Percentiles rank a stretch among this genome's conserved stretches.
These are phyloP conservation scores for Zaprionus camerounensis DNA, from an alignment of 1,140 invertebrate species.

Conservation along the genomic window DNA sequence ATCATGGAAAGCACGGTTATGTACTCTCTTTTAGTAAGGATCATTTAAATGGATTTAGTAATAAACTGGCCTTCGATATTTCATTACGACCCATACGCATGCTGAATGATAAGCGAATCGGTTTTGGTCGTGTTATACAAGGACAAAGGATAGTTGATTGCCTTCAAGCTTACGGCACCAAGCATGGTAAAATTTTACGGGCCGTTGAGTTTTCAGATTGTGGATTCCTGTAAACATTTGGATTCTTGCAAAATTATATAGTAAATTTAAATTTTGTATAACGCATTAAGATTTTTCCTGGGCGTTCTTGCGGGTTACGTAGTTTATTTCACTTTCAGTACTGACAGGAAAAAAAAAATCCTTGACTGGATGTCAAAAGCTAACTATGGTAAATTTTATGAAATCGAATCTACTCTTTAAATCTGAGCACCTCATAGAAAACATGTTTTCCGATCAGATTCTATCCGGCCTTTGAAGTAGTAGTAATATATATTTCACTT, in stretches of 20 bases:
- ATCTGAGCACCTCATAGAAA: background rate
- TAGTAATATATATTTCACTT: no score
- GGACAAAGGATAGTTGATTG: slow-evolving; percentile 69
- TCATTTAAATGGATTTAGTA: slow-evolving; percentile 50
- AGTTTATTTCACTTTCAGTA: no score
- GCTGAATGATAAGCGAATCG: slow-evolving; percentile 68
- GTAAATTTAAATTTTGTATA: slow-evolving; percentile 17
- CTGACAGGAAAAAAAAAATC: no score
- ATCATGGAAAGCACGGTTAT: slow-evolving; percentile 55
- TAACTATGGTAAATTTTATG: background rate
- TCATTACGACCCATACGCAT: slow-evolving; percentile 71
- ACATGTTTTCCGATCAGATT: background rate
- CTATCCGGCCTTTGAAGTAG: background rate
- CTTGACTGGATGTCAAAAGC: background rate
- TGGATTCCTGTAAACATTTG: slow-evolving; percentile 48
- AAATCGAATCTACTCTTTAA: background rate
- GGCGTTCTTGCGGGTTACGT: background rate
- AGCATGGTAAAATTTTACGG: slow-evolving; percentile 70
- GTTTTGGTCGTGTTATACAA: slow-evolving; percentile 63
- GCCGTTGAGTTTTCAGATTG: slow-evolving; percentile 57
- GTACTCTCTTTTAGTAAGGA: slow-evolving; percentile 71
- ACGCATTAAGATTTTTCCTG: background rate
- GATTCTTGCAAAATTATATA: slow-evolving; percentile 23
- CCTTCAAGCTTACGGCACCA: slow-evolving; percentile 72
- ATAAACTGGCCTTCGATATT: slow-evolving; percentile 56